Conservation (phyloP, 1,140 invertebrate species). For the Andrena cerasifolii region DNA sequence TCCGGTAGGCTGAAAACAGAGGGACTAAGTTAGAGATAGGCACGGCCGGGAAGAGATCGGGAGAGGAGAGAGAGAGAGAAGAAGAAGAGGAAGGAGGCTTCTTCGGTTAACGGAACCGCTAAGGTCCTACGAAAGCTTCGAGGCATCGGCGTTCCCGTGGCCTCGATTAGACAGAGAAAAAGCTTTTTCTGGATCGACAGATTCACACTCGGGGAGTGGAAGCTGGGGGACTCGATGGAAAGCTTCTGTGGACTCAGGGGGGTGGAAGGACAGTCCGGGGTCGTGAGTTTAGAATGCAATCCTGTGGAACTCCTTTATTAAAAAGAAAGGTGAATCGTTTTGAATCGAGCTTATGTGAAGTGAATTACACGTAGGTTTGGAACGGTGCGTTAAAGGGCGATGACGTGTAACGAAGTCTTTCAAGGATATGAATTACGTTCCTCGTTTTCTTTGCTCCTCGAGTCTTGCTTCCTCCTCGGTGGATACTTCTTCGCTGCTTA, state of each 20-base stretch:
- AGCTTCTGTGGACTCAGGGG: no score
- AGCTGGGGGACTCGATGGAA: no score
- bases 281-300: slow-evolving; percentile 19
- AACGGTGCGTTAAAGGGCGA: no score
- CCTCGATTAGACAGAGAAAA: neutral
- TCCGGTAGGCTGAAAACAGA: slow-evolving; percentile 81
- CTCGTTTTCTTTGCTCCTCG: no score
- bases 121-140: neutral
- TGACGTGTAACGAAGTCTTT: no score
- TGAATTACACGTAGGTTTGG: neutral
- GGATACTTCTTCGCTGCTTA: neutral
- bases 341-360: neutral
- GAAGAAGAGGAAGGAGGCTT: neutral
- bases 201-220: neutral
- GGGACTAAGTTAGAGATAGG: slow-evolving; percentile 59
- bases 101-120: neutral
- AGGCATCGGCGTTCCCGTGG: neutral
- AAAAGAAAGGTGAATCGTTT: neutral
- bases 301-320: slow-evolving; percentile 35
- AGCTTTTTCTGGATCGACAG: neutral
- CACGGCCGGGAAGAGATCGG: neutral
- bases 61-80: neutral
- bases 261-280: neutral
- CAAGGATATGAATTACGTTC: no score
- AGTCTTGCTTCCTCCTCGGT: neutral